Evolutionary conservation across 1,140 invertebrate species (phyloP).

Genomic region (Diachasma alloeum): DNA sequence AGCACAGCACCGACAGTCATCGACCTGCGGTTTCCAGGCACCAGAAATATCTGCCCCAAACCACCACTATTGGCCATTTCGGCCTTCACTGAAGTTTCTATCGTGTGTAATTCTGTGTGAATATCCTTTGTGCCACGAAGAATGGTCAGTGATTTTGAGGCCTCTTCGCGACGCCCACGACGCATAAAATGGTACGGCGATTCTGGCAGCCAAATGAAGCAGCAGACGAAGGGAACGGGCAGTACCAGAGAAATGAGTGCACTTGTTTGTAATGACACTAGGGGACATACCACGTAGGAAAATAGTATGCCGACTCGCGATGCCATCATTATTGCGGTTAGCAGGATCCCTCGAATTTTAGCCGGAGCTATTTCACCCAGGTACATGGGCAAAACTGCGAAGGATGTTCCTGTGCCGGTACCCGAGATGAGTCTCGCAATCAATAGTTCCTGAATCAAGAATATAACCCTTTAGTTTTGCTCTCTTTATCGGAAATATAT

Average conservation of each 20-base stretch:
- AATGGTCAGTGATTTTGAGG: slow-evolving; percentile 66
- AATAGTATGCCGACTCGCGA: slow-evolving; percentile 70
- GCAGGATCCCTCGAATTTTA: slow-evolving; percentile 72
- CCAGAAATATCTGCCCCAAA: slow-evolving; percentile 67
- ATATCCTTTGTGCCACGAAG: slow-evolving; percentile 68
- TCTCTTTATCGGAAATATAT: no score
- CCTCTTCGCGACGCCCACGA: slow-evolving; percentile 66
- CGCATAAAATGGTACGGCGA: slow-evolving; percentile 75
- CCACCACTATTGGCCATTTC: slow-evolving; percentile 65
- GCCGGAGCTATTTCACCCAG: slow-evolving; percentile 71
- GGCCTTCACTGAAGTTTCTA: slow-evolving; percentile 68
- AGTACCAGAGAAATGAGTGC: slow-evolving; percentile 65
- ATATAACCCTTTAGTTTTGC: no score
- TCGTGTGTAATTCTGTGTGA: slow-evolving; percentile 69
- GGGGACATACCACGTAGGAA: slow-evolving; percentile 71
- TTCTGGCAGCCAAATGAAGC: slow-evolving; percentile 75
- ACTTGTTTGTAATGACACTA: slow-evolving; percentile 66
- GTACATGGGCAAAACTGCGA: slow-evolving; percentile 70
- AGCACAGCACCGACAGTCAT: slow-evolving; percentile 72
- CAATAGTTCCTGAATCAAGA: slow-evolving; percentile 47
- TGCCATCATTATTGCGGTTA: slow-evolving; percentile 68
- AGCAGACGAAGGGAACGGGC: slow-evolving; percentile 68
- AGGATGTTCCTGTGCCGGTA: slow-evolving; percentile 70
- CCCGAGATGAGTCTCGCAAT: slow-evolving; percentile 63
- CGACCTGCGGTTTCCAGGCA: slow-evolving; percentile 69